phyloP scores from a whole-genome alignment of 2,797 vertebrate species.

The Cyclopterus lumpus region DNA sequence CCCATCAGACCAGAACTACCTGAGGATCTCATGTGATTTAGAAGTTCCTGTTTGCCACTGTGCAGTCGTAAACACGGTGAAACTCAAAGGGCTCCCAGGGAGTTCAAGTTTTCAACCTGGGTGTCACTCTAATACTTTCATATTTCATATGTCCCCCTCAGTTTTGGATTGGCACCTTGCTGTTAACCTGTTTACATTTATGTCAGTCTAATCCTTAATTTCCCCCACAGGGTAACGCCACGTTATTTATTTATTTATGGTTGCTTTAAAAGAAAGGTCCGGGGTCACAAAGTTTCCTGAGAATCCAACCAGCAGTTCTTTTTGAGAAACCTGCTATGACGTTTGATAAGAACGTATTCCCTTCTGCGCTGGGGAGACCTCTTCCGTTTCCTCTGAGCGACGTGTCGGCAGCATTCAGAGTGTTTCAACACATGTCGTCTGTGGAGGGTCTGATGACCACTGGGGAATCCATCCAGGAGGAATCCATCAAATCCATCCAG shows the following conservation, averaged over 20 bases:
- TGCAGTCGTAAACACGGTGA: background rate
- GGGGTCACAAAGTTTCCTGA: background rate
- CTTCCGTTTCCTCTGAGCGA: constrained; percentile 2
- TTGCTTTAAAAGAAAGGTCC: background rate
- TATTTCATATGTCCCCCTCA: background rate
- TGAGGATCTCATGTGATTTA: background rate
- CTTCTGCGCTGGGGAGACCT: background rate
- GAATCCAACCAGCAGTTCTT: too few species aligned
- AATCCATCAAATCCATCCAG: background rate
- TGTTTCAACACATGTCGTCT: constrained; percentile 9
- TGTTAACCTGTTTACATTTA: background rate
- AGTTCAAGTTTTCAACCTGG: background rate
- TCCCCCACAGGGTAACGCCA: background rate
- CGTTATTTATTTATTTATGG: background rate
- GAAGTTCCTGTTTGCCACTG: background rate
- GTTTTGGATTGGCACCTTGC: background rate
- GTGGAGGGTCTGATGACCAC: constrained; percentile 2
- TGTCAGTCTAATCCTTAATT: background rate
- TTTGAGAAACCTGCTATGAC: background rate
- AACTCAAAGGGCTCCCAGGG: background rate
- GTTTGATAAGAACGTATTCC: background rate
- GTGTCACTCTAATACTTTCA: background rate
- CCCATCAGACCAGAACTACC: background rate
- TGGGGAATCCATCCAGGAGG: constrained; percentile 8
- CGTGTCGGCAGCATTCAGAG: background rate